A percentile compares a stretch with the other conserved stretches of the same genome.
These are phyloP conservation scores for Diachrysia chrysitis DNA, from an alignment of 2,888 invertebrate genomes.

Conservation along the genomic window DNA sequence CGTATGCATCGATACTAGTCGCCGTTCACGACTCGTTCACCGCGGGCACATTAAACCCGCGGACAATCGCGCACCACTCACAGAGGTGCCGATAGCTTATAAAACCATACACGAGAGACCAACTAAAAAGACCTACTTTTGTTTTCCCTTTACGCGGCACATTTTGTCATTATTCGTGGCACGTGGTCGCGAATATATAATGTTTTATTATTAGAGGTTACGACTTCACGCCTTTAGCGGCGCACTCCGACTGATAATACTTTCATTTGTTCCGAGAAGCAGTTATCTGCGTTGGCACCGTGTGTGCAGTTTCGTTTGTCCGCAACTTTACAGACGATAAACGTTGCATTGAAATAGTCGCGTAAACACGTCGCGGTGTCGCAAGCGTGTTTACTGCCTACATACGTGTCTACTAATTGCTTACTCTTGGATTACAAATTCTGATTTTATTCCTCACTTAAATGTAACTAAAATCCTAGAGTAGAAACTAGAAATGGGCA, in stretches of 20 bases:
- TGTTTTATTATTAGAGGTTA: constrained; percentile 86
- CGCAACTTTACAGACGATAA: constrained; percentile 60
- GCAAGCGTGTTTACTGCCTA: constrained; percentile 43
- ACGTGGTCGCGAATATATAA: constrained; percentile 88
- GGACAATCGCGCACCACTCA: constrained; percentile 64
- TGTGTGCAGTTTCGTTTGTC: constrained; percentile 62
- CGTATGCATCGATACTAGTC: constrained; percentile 55
- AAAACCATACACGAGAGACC: constrained; percentile 69
- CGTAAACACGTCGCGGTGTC: constrained; percentile 47
- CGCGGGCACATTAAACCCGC: constrained; percentile 64
- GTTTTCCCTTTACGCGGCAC: constrained; percentile 78
- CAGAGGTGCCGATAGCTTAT: constrained; percentile 82
- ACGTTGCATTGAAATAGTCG: constrained; percentile 59
- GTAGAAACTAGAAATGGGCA: background rate
- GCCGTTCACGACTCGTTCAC: constrained; percentile 55
- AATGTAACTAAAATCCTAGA: constrained; percentile 10
- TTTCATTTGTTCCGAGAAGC: constrained; percentile 85
- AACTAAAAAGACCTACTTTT: constrained; percentile 82
- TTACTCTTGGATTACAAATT: constrained; percentile 24
- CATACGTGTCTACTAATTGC: constrained; percentile 54
- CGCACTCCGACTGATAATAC: constrained; percentile 83
- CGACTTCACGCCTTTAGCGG: constrained; percentile 86
- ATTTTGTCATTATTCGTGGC: constrained; percentile 85
- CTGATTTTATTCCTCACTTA: constrained; percentile 16
- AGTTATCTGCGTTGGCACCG: constrained; percentile 74